Percentiles rank a stretch among this genome's conserved stretches.
phyloP scores from a whole-genome alignment of 23 tunicate genomes.

The Trididemnum clinides region DNA sequence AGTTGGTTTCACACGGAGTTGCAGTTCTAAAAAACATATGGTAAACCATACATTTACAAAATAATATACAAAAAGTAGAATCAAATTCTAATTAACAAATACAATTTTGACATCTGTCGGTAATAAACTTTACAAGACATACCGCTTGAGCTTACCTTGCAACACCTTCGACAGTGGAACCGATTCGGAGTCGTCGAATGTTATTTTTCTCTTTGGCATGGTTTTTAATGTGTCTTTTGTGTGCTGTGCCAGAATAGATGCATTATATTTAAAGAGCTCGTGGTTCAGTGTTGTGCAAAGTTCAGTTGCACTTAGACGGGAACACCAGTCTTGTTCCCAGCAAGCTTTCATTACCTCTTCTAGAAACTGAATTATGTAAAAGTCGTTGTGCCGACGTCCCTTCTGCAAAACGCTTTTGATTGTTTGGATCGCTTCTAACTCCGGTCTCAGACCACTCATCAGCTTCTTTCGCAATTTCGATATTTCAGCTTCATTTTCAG shows the following conservation, averaged over 20 bases:
- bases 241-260: not conserved
- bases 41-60: no score
- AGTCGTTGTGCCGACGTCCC: not conserved
- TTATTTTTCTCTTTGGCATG: not conserved
- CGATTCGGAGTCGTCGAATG: not conserved
- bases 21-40: no score
- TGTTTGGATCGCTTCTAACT: not conserved
- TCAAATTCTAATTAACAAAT: no score
- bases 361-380: not conserved
- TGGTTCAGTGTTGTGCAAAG: not conserved
- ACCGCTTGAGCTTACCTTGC: no score
- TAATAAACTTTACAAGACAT: no score
- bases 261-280: not conserved
- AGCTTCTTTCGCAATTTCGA: not conserved
- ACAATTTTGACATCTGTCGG: no score
- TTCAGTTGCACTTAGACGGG: not conserved
- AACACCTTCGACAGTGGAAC: no score
- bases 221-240: not conserved
- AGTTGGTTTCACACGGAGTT: no score
- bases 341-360: not conserved
- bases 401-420: not conserved
- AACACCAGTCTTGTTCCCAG: not conserved
- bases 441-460: not conserved
- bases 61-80: no score
- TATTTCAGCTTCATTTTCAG: not conserved